A percentile compares a stretch with the other conserved stretches of the same genome.
Evolutionary conservation across 2,888 invertebrate species (phyloP).

Genomic region (Pammene aurita): DNA sequence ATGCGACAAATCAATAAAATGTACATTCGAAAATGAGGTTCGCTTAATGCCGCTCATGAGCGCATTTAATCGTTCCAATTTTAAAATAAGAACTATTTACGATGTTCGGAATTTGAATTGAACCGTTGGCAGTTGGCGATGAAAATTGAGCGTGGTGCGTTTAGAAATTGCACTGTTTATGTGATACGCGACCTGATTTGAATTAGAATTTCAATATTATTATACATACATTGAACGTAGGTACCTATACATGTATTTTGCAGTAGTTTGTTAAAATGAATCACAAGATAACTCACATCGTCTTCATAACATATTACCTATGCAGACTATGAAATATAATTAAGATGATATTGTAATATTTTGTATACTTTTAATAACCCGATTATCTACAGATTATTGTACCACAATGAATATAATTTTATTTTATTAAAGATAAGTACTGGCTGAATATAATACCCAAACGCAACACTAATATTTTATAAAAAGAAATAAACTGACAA

Average conservation of each 20-base stretch:
- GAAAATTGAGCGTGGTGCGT: constrained; percentile 1
- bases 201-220: constrained; percentile 4
- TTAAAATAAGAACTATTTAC: constrained; percentile 57
- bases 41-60: constrained; percentile 41
- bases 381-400: too few relatives aligned
- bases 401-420: too few relatives aligned
- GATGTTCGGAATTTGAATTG: constrained; percentile 41
- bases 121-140: background rate
- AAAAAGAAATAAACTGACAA: constrained; percentile 25
- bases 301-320: too few relatives aligned
- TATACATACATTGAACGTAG: too few relatives aligned
- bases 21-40: background rate
- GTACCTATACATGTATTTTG: too few relatives aligned
- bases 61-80: constrained; percentile 56
- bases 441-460: constrained; percentile 7
- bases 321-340: too few relatives aligned
- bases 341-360: too few relatives aligned
- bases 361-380: too few relatives aligned
- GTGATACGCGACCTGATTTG: background rate
- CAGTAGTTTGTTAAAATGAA: too few relatives aligned
- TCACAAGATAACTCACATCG: too few relatives aligned
- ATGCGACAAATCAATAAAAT: background rate
- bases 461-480: constrained; percentile 11
- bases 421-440: too few relatives aligned
- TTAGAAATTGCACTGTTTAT: constrained; percentile 18